Base-by-base conservation (phyloP, 2,113 vertebrate species). In the Atherinomorus stipes region DNA sequence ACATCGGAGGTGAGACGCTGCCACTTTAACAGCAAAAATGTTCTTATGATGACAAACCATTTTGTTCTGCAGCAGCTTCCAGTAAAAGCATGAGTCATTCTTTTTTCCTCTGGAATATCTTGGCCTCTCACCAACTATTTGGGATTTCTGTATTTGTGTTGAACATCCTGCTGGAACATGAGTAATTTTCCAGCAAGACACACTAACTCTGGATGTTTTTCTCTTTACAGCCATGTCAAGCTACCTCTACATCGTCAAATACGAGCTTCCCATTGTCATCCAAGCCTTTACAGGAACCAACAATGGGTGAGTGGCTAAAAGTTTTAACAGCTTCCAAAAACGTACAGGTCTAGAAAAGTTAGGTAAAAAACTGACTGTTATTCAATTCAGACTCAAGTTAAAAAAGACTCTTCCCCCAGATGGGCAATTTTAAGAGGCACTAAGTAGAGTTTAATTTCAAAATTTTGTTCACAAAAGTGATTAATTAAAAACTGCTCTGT, bases 241-340 rank as follows among this genome's bases (percentile, higher is more conserved):
- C 95, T 99, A 99, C 96, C 97, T 99, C 93, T 99, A 94, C 94
- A 99, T 99, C 78, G 96, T 99, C 93, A 99, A 99, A 93, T 98
- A 99, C 77, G 98, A 99, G 91, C 94, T 99, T 90, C 98, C 98
- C 76, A 95, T 97, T 83, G 98, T 99, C 91, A 98, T 99, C 80
- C 88, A 95, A 76, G 88, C 96, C 69, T 96, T 99, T 85, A 47
- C 94, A 58, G 96, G 95, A 90, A 47, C 90, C 65, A 85, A 50
- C 65, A 90, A 92, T 68, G 93, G 84, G 97, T 99, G 95, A 93
- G 96, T 78, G 5, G 9, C 72, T 52, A 4, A 18, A 50, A 50
- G 38, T 38, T 67, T 67, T 28, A 23, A 34, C 31, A 34, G 31
- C 31, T 7, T 34, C 8, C 31, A 34, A 1, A 34, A 34, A 34